Evolutionary conservation across 2,888 invertebrate species (phyloP).

Genomic region (Steinernema carpocapsae): DNA sequence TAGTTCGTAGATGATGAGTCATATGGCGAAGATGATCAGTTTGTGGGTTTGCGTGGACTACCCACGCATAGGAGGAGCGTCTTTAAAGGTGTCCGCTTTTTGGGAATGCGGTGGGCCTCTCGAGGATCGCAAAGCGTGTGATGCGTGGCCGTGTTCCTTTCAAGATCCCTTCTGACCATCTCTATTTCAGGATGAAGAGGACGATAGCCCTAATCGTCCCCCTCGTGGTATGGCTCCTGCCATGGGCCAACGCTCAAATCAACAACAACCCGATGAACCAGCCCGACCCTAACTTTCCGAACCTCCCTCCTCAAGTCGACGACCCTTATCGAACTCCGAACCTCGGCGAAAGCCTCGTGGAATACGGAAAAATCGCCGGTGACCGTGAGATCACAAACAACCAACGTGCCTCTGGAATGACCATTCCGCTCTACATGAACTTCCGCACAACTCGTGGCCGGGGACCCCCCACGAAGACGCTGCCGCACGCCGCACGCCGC

Average conservation of each 20-base stretch:
- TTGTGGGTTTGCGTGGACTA: too few relatives aligned
- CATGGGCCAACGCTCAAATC: neutral
- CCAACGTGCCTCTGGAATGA: conserved; percentile 17
- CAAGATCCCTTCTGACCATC: neutral
- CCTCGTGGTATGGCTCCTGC: neutral
- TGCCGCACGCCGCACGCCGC: too few relatives aligned
- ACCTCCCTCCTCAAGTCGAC: neutral
- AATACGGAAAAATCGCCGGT: neutral
- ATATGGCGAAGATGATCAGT: too few relatives aligned
- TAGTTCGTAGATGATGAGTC: too few relatives aligned
- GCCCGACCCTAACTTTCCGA: neutral
- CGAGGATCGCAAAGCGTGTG: too few relatives aligned
- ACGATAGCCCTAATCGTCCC: neutral
- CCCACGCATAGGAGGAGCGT: too few relatives aligned
- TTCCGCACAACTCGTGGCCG: too few relatives aligned
- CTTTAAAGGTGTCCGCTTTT: too few relatives aligned
- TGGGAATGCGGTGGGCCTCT: too few relatives aligned
- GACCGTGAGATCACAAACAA: conserved; percentile 12
- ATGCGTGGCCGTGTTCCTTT: too few relatives aligned
- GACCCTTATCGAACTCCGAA: neutral
- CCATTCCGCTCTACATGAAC: conserved; percentile 26
- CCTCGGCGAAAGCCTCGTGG: neutral
- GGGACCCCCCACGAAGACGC: too few relatives aligned
- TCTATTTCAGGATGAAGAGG: conserved; percentile 4
- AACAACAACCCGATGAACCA: neutral